phyloP scores from a whole-genome alignment of 2,113 vertebrate genomes.

The Xenopus tropicalis region UCB_Xtro_10.0 CM004450.2:113684001-113684500 shows the following conservation, averaged over 20 bases:
- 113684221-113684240: conserved; percentile 70
- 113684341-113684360: conserved; percentile 17
- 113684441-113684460: not conserved
- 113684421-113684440: not conserved
- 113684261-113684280: conserved; percentile 76
- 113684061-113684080: conserved; percentile 32
- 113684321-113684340: not conserved
- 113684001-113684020: conserved; percentile 14
- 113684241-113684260: conserved; percentile 71
- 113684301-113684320: conserved; percentile 1
- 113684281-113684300: conserved; percentile 48
- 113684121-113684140: conserved; percentile 35
- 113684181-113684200: conserved; percentile 70
- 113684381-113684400: not conserved
- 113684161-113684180: conserved; percentile 64
- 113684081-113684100: conserved; percentile 35
- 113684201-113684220: conserved; percentile 80
- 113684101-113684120: conserved; percentile 25
- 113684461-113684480: not conserved
- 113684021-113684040: conserved; percentile 9
- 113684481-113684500: not conserved
- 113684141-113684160: conserved; percentile 40
- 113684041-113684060: conserved; percentile 40
- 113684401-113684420: not conserved
- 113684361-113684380: not conserved